Evolutionary conservation across 2,888 invertebrate genomes (phyloP), one percentile per base, ranked within the genome.

Genomic region (Euspilapteryx auroguttella): DNA sequence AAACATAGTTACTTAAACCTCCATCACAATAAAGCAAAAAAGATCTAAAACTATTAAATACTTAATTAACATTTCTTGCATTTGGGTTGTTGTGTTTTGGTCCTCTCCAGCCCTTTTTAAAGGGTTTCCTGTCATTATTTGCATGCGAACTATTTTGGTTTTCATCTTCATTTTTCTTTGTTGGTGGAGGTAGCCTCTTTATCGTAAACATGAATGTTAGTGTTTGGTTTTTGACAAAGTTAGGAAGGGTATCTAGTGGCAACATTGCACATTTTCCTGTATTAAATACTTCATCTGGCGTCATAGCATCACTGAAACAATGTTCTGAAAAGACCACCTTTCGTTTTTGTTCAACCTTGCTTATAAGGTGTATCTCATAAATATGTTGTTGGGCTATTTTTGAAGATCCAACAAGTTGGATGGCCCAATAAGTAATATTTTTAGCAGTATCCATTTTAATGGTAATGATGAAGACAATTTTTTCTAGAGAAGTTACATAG

Each of bases 341-440:
- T 6, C 64, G 49, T 21, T 59, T 47, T 3, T 39, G 24, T 28
- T 66, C 62, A 34, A 54, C 51, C 32, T 54, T 56, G 40, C 68
- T 68, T 7, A 38, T 45, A 1, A 73, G 37, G 21, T 65, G 58
- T 33, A 73, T 56, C 38, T 69, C 71, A 34, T 62, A 73, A 22
- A 68, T 41, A 32, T 64, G 56, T 27, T 65, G 56, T 12, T 49
- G 47, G 2, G 73, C 73, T 2, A 36, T 36, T 32, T 47, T 50
- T 39, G 59, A 63, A 23, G 54, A 51, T 12, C 71, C 73, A 21
- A 73, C 63, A 26, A 53, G 61, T 36, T 73, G 73, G 13, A 73
- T 36, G 11, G 53, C 35, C 65, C 65, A 73, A 36, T 55, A 73
- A 3, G 50, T 57, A 55, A 62, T 53, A 29, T 69, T 62, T 37